Percentiles rank a stretch among this genome's conserved stretches.
Conservation (phyloP, 2,113 vertebrate species). For the Crotalus helleri region DNA sequence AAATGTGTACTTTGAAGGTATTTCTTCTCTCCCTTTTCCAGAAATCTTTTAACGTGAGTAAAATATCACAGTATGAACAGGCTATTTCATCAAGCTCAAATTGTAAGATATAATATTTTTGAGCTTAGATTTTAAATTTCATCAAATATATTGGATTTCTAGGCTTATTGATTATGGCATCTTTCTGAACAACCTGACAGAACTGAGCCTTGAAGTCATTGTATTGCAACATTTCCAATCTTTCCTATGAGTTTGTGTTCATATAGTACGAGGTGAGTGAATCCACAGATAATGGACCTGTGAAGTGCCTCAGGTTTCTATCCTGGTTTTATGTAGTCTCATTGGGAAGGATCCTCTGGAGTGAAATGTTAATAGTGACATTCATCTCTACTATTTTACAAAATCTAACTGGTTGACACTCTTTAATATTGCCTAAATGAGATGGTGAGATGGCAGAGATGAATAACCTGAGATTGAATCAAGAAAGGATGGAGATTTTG, state of each 20-base stretch:
- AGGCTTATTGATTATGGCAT: not conserved
- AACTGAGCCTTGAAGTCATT: not conserved
- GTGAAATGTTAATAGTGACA: not conserved
- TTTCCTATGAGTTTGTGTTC: not conserved
- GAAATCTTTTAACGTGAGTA: not conserved
- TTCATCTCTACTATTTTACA: not conserved
- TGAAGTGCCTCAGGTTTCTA: not conserved
- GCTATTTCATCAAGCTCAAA: not conserved
- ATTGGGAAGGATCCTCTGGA: not conserved
- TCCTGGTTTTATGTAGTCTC: not conserved
- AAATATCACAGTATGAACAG: not conserved
- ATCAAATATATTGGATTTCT: not conserved
- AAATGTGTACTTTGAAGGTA: not conserved
- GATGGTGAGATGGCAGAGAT: not conserved
- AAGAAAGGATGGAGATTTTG: not conserved
- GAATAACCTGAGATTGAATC: not conserved
- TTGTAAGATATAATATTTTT: not conserved
- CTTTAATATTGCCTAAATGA: not conserved
- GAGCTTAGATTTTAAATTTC: not conserved
- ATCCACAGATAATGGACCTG: not conserved
- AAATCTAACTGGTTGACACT: not conserved
- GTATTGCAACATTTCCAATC: not conserved
- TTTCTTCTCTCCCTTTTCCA: not conserved
- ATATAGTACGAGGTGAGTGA: not conserved
- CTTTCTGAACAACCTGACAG: not conserved